Percentiles rank a stretch among this genome's conserved stretches.
Conservation (phyloP, 2,888 invertebrate species). For the Argyra leucocephala region DNA sequence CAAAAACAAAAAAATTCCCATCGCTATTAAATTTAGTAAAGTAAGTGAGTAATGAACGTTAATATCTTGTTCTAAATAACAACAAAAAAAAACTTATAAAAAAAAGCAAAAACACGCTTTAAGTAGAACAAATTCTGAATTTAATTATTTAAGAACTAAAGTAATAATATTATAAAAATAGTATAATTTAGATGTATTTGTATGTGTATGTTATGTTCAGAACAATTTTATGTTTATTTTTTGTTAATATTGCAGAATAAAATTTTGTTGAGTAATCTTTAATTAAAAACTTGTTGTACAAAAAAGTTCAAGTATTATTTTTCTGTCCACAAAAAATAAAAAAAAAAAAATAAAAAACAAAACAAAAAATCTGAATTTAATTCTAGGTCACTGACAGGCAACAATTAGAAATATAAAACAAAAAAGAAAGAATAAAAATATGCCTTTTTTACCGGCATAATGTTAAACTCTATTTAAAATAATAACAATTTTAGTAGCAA, state of each 20-base stretch:
- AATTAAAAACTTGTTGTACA: neutral
- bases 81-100: too few relatives aligned
- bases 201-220: too few relatives aligned
- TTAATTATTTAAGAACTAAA: slow-evolving; percentile 2
- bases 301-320: neutral
- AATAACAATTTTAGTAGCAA: too few relatives aligned
- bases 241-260: neutral
- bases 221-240: too few relatives aligned
- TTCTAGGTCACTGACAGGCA: neutral
- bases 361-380: neutral
- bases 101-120: neutral
- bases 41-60: too few relatives aligned
- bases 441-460: neutral
- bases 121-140: neutral
- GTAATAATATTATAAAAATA: neutral
- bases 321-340: too few relatives aligned
- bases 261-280: neutral
- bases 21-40: too few relatives aligned
- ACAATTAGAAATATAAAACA: neutral
- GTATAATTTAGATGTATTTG: neutral
- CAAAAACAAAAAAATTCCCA: too few relatives aligned
- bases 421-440: neutral
- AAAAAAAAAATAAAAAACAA: neutral
- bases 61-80: too few relatives aligned
- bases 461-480: too few relatives aligned